phyloP scores from a whole-genome alignment of 2,888 invertebrate species.

The Meiosimyza decipiens region DNA sequence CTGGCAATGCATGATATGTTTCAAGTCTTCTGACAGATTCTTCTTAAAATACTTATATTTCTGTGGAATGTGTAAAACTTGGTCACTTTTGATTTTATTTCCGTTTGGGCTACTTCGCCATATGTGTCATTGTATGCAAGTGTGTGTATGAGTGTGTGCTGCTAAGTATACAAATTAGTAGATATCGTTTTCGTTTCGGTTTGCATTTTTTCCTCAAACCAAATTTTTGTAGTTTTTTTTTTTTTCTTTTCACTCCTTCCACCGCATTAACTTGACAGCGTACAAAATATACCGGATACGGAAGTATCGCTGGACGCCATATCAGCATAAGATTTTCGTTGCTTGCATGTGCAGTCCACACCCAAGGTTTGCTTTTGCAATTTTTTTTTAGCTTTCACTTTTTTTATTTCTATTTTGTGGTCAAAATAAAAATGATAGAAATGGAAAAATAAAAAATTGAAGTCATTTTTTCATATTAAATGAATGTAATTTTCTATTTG shows the following conservation, averaged over 20 bases:
- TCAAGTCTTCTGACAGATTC: too few relatives aligned
- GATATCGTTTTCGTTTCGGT: constrained; percentile 27
- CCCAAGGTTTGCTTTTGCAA: constrained; percentile 2
- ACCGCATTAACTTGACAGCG: constrained; percentile 2
- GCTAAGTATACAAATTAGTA: constrained; percentile 6
- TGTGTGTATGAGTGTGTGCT: too few relatives aligned
- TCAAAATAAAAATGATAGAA: constrained; percentile 38
- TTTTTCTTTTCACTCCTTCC: not conserved
- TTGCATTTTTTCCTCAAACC: constrained; percentile 6
- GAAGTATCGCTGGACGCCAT: constrained; percentile 51
- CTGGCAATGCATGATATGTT: too few relatives aligned
- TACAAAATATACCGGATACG: constrained; percentile 40
- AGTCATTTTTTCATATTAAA: constrained; percentile 57
- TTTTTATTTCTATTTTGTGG: constrained; percentile 39
- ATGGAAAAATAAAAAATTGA: constrained; percentile 56
- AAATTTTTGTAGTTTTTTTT: not conserved
- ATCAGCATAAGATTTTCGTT: constrained; percentile 34
- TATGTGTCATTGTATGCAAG: too few relatives aligned
- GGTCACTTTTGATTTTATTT: too few relatives aligned
- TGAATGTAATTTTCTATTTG: constrained; percentile 43
- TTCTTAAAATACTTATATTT: too few relatives aligned
- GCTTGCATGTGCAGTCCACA: constrained; percentile 42
- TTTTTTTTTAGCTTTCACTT: not conserved
- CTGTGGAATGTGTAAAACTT: too few relatives aligned
- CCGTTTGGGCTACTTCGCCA: too few relatives aligned